Conservation (phyloP, 2,888 invertebrate species). For the Pandemis cinnamomeana region DNA sequence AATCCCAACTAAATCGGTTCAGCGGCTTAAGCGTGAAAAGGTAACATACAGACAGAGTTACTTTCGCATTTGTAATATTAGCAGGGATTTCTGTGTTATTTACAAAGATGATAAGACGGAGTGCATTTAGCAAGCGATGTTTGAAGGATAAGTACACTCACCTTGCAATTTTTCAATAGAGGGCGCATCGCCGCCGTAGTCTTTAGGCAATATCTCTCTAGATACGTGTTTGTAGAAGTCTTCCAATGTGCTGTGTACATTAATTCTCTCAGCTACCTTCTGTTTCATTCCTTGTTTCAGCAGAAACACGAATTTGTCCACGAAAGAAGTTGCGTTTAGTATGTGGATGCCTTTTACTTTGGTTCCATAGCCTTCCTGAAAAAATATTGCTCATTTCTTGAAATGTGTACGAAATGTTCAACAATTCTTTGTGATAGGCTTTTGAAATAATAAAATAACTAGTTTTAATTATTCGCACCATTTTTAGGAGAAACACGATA, state of each 20-base stretch:
- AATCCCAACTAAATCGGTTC: no score
- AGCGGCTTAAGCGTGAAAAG: no score
- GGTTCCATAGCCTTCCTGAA: slow-evolving; percentile 63
- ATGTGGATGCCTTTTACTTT: slow-evolving; percentile 69
- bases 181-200: slow-evolving; percentile 58
- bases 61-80: no score
- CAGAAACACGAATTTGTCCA: slow-evolving; percentile 63
- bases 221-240: slow-evolving; percentile 50
- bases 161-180: slow-evolving; percentile 43
- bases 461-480: no score
- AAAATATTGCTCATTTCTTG: slow-evolving; percentile 5
- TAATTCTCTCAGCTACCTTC: slow-evolving; percentile 52
- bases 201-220: slow-evolving; percentile 56
- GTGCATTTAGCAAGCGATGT: no score
- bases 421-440: no score
- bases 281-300: slow-evolving; percentile 60
- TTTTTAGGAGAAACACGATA: no score
- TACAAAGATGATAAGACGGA: no score
- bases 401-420: no score
- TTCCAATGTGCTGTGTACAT: slow-evolving; percentile 49
- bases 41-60: no score
- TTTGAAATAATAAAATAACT: no score
- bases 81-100: no score
- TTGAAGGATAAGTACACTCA: slow-evolving; percentile 2
- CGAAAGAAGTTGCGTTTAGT: slow-evolving; percentile 65